Evolutionary conservation across 2,888 invertebrate species (phyloP), one percentile per base, ranked within the genome.

Genomic region (Pardosa pseudoannulata): DNA sequence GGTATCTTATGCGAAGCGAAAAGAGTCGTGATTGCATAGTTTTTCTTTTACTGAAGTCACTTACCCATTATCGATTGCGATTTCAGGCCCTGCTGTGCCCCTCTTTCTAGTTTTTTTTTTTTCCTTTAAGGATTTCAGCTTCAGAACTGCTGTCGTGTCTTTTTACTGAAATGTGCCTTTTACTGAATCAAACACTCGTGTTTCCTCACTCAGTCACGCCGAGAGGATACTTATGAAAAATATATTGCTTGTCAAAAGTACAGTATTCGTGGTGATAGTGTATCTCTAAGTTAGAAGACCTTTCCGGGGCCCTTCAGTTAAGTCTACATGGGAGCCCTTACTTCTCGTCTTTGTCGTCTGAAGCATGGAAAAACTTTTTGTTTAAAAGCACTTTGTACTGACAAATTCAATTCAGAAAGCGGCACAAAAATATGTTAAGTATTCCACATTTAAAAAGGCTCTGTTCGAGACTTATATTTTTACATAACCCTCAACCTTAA

Each of bases 161-260:
- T 46, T 46, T 46, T 46, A 46, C 41, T 46, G 16, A 46, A 46
- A 46, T 11, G 16, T 16, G 41, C 41, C 19, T 16, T 56, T 56
- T 56, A 7, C 16, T 23, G 5, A 56, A 56, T 23, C 6, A 16
- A 23, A 23, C 23, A 16, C 56, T 23, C 3, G 6, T 56, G 3
- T 56, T 56, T 36, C 36, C 36, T 56, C 56, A 56, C 56, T 56
- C 23, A 6, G 23, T 23, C 3, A 23, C 1, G 2, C 23, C 6
- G 23, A 56, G 23, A 1, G 23, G 56, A 56, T 23, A 56, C 56
- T 56, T 56, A 16, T 23, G 23, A 56, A 23, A 56, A 56, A 56
- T 56, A 56, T 56, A 56, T 56, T 56, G 56, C 56, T n/a, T 56
- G 56, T 56, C 56, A 23, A 7, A 56, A n/a, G n/a, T 56, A 23